These are phyloP conservation scores for Cheilosia impressa DNA, from an alignment of 2,888 invertebrate species.

Conservation along the genomic window DNA sequence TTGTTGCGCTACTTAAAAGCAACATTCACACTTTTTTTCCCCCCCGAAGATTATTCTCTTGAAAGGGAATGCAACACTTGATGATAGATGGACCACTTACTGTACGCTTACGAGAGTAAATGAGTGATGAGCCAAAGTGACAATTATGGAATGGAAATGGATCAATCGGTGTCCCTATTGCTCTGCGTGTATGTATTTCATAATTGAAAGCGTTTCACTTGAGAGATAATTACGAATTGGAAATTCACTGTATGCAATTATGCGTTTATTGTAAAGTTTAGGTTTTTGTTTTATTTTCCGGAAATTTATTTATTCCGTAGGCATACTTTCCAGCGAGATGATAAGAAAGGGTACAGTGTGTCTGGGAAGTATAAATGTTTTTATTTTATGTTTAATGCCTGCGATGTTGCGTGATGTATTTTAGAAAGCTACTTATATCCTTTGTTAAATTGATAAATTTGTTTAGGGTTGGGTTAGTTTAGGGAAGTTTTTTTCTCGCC, in stretches of 20 bases:
- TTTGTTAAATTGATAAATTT: no score
- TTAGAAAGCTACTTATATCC: no score
- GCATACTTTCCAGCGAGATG: no score
- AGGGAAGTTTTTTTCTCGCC: no score
- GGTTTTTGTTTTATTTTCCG: neutral
- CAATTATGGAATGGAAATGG: constrained; percentile 26
- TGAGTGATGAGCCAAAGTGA: constrained; percentile 58
- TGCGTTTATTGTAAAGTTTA: neutral
- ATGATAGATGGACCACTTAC: constrained; percentile 57
- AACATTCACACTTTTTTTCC: constrained; percentile 31
- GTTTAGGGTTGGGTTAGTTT: no score
- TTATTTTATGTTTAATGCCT: no score
- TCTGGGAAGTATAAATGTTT: no score
- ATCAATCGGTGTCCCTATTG: constrained; percentile 52
- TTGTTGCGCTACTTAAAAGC: constrained; percentile 42
- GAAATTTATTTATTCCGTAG: no score
- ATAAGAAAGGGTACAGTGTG: no score
- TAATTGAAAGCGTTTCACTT: constrained; percentile 21
- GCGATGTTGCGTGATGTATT: no score
- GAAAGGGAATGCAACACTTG: constrained; percentile 35
- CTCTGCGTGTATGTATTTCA: constrained; percentile 7
- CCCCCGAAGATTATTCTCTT: constrained; percentile 10
- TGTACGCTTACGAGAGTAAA: constrained; percentile 20
- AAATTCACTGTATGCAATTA: neutral
- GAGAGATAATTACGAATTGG: constrained; percentile 21